Conservation (phyloP, 2,113 vertebrate species). For the Henicopernis longicauda region DNA sequence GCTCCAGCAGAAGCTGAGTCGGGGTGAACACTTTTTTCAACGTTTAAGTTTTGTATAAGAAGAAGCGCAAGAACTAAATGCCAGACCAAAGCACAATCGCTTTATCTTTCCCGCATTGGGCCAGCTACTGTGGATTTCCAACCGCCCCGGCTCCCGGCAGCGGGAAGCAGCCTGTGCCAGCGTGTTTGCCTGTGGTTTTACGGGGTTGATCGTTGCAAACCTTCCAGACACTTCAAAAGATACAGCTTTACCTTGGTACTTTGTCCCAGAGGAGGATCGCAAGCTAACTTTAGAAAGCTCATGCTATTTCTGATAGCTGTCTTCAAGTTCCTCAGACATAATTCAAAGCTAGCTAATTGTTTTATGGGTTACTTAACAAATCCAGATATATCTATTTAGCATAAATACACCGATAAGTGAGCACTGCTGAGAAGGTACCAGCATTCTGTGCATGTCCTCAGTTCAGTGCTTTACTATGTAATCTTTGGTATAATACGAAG, state of each 20-base stretch:
- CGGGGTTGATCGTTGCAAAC: not conserved
- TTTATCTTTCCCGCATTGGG: not conserved
- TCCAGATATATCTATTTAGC: conserved; percentile 44
- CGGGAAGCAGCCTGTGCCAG: not conserved
- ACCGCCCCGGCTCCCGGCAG: not conserved
- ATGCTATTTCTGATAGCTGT: not conserved
- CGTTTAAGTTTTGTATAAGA: not conserved
- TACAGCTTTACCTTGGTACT: not conserved
- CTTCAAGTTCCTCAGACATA: not conserved
- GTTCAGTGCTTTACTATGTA: not conserved
- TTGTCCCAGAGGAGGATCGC: not conserved
- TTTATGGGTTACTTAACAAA: conserved; percentile 52
- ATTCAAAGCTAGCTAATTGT: conserved; percentile 26
- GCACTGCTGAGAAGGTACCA: not conserved
- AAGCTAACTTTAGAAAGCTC: not conserved
- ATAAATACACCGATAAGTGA: not conserved
- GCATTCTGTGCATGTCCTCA: not conserved
- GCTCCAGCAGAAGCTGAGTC: not conserved
- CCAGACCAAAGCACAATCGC: not conserved
- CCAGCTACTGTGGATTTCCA: not conserved
- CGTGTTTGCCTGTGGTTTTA: not conserved
- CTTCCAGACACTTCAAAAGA: not conserved
- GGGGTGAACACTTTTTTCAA: not conserved
- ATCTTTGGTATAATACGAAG: not conserved
- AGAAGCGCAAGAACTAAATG: not conserved